Base-by-base conservation (phyloP, 2,888 invertebrate genomes). In the Phalera bucephala region DNA sequence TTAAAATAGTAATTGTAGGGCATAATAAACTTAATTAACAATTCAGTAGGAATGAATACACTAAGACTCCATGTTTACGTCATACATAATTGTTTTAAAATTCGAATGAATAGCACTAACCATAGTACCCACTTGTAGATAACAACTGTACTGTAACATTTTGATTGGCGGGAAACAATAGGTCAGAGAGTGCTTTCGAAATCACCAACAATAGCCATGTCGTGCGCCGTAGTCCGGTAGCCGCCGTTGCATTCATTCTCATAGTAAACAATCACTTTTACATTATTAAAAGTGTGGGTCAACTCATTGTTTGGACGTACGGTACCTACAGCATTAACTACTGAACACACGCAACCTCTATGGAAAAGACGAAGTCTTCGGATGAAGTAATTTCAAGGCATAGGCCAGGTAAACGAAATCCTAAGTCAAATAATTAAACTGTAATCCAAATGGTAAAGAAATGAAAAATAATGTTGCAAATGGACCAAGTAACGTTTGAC, bases 201-300 rank as follows among this genome's bases (percentile, higher is more conserved):
- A 76, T 63, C 57, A 61, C 66, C 71, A 79, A 80, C 77, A 70
- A 67, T 67, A 58, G 58, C 45, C 54, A 44, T 62, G 58, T 57
- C 57, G 58, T 56, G 58, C 65, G 67, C 57, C 49, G 55, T 46
- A 49, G 50, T 45, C 55, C 64, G 57, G 69, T 63, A 64, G 68
- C 53, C 57, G 50, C 49, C 51, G 46, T 67, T 66, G 72, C 69
- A 63, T 62, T 68, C 62, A 62, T 71, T 76, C 75, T 64, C 72
- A 71, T 74, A 69, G 72, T 79, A 81, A 82, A 81, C 82, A 83
- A 82, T 81, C 70, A 64, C 69, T 70, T 72, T 70, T 73, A 67
- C 70, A 61, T 65, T 67, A 72, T 68, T 71, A 66, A 65, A 56
- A 69, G 65, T 71, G 54, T 63, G 67, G 76, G 78, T 78, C 76